Conservation (phyloP, 2,888 invertebrate species). For the Megastigmus dorsalis region DNA sequence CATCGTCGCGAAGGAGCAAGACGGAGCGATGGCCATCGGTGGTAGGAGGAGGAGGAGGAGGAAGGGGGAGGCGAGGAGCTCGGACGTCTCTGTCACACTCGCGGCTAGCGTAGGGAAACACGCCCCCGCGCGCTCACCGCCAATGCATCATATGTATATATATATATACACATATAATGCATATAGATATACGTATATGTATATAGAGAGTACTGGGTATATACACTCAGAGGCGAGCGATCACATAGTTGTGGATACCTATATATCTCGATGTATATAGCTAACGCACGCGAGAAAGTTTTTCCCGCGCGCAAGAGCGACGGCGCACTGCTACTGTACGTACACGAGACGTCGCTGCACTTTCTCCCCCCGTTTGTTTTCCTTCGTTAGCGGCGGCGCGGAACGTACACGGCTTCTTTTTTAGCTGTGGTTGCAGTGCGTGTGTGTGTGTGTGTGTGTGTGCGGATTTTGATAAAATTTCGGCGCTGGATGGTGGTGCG, state of each 20-base stretch:
- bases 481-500: too few relatives aligned
- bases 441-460: too few relatives aligned
- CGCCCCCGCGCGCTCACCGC: conserved; percentile 28
- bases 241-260: too few relatives aligned
- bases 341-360: background rate
- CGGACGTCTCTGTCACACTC: too few relatives aligned
- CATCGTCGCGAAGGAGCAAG: background rate
- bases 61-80: too few relatives aligned
- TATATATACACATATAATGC: background rate
- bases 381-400: background rate
- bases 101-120: conserved; percentile 14
- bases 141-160: background rate
- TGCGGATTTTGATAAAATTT: too few relatives aligned
- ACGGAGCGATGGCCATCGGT: conserved; percentile 18
- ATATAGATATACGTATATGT: background rate
- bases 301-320: conserved; percentile 51
- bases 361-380: conserved; percentile 17
- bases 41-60: too few relatives aligned
- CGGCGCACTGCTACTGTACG: too few relatives aligned
- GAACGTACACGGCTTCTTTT: too few relatives aligned
- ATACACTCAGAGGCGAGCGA: background rate
- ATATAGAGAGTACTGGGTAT: background rate
- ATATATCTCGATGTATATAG: background rate
- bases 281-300: conserved; percentile 42
- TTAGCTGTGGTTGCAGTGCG: too few relatives aligned